Evolutionary conservation across 2,888 invertebrate species (phyloP), one percentile per base, ranked within the genome.

Genomic region (Volucella inanis): DNA sequence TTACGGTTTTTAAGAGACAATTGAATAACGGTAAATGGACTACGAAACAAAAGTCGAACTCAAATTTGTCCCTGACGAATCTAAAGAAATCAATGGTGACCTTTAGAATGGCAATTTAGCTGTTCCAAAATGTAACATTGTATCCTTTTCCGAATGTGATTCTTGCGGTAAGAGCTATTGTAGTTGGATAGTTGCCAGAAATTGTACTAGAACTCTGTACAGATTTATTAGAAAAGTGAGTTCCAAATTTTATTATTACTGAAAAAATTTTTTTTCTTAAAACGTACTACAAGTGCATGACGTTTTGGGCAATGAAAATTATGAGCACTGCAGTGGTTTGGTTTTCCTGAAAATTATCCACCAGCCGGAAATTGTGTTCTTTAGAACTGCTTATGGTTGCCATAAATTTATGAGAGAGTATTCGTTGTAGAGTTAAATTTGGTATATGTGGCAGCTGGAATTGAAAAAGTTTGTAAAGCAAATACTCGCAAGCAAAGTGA

Each of bases 171-270:
- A 57, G 18, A 49, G 39, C n/a, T 31, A 22, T 22, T 22, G 2
- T 22, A n/a, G 22, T 70, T 81, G 80, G 80, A 64, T 14, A 50
- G 39, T 9, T 68, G 80, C 76, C 80, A 81, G 41, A 52, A 31
- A 31, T 31, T 31, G 31, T 31, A 31, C 31, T 31, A 6, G 31
- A 31, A 31, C 6, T 3, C 6, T 31, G 31, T 31, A 31, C 6
- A 55, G 76, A 81, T 76, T 81, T 81, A 81, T 81, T 70, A 18
- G 43, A 22, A n/a, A 55, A 55, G 50, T 64, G n/a, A 67, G 31
- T 45, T 45, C 49, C 62, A 70, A 62, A n/a, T n/a, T n/a, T n/a
- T n/a, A n/a, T n/a, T n/a, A n/a, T n/a, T n/a, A n/a, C n/a, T n/a
- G n/a, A n/a, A n/a, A 68, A 31, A 6, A 6, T 31, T 6, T 3